Conservation (phyloP, 2,888 invertebrate genomes). For the Hemaris fuciformis region DNA sequence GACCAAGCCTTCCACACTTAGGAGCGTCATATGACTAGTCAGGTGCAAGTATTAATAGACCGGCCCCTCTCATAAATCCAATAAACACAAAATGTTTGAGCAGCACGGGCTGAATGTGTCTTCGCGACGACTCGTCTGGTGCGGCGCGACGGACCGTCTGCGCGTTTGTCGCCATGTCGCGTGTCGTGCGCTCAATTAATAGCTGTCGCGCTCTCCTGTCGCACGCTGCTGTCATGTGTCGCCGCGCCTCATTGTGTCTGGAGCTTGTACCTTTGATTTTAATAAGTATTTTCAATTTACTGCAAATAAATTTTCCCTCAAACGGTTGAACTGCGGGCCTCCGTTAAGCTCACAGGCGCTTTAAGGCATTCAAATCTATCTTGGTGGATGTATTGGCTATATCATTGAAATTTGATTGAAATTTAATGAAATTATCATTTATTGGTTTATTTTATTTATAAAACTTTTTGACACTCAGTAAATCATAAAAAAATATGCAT, state of each 20-base stretch:
- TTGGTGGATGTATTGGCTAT: too few species aligned
- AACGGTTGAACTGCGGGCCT: too few species aligned
- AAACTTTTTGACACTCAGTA: too few species aligned
- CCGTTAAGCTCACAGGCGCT: too few species aligned
- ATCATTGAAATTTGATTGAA: too few species aligned
- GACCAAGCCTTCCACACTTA: too few species aligned
- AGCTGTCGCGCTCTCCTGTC: not conserved
- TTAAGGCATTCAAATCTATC: too few species aligned
- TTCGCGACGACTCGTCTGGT: constrained; percentile 13
- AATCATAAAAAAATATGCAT: too few species aligned
- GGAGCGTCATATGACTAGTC: not conserved
- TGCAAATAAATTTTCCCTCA: too few species aligned
- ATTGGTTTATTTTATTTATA: too few species aligned
- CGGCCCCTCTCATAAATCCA: not conserved
- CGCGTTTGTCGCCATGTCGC: constrained; percentile 8
- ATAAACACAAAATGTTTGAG: not conserved
- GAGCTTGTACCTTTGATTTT: not conserved
- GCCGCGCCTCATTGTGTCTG: not conserved
- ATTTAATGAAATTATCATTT: too few species aligned
- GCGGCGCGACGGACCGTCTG: constrained; percentile 20
- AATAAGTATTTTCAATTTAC: too few species aligned
- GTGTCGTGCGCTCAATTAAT: constrained; percentile 17
- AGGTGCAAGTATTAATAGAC: not conserved
- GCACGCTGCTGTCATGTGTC: not conserved
- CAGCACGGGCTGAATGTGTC: not conserved